A percentile compares a stretch with the other conserved stretches of the same genome.
phyloP scores from a whole-genome alignment of 2,113 vertebrate genomes.

The Phaetusa simplex region DNA sequence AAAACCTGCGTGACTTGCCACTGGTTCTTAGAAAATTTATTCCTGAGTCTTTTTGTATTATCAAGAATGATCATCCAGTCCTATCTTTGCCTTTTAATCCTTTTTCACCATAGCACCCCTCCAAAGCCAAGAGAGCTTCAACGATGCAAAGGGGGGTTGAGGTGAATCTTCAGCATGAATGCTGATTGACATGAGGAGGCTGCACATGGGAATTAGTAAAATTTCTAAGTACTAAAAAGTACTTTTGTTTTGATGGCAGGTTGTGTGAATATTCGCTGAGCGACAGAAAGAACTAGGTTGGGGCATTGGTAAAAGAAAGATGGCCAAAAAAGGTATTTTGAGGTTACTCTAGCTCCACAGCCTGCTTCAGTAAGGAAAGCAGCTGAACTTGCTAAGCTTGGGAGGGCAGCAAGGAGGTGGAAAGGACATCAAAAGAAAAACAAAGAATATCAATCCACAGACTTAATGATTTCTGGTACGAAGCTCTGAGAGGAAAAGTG shows the following conservation, averaged over 20 bases:
- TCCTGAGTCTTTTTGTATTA: not conserved
- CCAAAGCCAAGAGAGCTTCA: not conserved
- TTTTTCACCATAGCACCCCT: not conserved
- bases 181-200: not conserved
- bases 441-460: not conserved
- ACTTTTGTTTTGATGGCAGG: not conserved
- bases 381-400: not conserved
- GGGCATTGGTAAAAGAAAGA: not conserved
- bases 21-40: not conserved
- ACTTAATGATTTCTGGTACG: not conserved
- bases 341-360: accelerated
- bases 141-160: not conserved
- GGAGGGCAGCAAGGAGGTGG: not conserved
- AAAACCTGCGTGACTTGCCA: not conserved
- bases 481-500: not conserved
- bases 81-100: not conserved
- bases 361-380: not conserved
- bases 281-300: not conserved
- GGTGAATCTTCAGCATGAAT: not conserved
- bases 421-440: not conserved
- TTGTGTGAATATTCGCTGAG: not conserved
- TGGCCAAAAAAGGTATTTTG: not conserved
- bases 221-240: not conserved
- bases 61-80: not conserved
- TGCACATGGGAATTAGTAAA: not conserved